Conservation (phyloP, 1,140 invertebrate genomes). For the Drosophila subobscura region DNA sequence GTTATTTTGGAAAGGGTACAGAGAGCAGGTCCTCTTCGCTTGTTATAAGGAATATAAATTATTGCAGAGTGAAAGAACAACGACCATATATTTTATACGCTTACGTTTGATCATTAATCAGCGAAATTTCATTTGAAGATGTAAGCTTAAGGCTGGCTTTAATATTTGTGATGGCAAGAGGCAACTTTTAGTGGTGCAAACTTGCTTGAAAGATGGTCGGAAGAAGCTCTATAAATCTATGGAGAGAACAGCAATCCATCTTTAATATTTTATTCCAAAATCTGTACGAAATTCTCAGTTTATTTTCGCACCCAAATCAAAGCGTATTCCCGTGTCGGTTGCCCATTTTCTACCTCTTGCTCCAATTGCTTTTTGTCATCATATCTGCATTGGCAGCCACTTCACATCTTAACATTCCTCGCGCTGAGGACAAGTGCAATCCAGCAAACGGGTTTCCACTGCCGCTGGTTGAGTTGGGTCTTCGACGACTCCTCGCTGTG, state of each 20-base stretch:
- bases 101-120: not conserved
- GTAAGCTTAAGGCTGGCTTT: too few species aligned
- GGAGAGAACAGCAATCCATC: not conserved
- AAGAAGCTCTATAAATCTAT: too few species aligned
- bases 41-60: not conserved
- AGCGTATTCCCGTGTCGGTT: slow-evolving; percentile 22
- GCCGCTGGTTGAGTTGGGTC: not conserved
- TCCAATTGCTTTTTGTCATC: slow-evolving; percentile 54
- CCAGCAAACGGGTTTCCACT: slow-evolving; percentile 58
- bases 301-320: not conserved
- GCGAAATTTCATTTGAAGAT: not conserved
- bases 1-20: slow-evolving; percentile 7
- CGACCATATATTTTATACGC: not conserved
- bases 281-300: too few species aligned
- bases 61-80: too few species aligned
- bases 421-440: slow-evolving; percentile 28
- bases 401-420: slow-evolving; percentile 26
- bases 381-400: slow-evolving; percentile 44
- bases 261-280: not conserved
- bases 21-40: not conserved
- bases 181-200: not conserved
- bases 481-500: slow-evolving; percentile 51
- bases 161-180: too few species aligned
- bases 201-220: not conserved
- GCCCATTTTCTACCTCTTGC: slow-evolving; percentile 32